A percentile compares a stretch with the other conserved stretches of the same genome.
Evolutionary conservation across 2,888 invertebrate genomes (phyloP).

Genomic region (Acleris laterana): DNA sequence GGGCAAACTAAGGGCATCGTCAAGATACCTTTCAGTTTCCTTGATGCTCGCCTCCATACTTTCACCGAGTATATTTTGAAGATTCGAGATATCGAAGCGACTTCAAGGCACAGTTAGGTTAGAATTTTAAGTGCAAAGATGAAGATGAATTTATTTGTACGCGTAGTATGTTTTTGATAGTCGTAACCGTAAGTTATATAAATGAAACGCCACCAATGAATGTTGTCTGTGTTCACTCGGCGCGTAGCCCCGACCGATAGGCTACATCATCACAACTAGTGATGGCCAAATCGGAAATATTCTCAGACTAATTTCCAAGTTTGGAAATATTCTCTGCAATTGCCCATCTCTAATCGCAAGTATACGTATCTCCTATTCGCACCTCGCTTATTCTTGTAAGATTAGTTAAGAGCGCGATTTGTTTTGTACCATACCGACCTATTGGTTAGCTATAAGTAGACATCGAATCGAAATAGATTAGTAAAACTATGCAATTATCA

Average conservation of each 20-base stretch:
- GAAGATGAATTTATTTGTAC: slow-evolving; percentile 43
- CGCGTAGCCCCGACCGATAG: slow-evolving; percentile 43
- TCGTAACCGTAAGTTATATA: slow-evolving; percentile 44
- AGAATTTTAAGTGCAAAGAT: slow-evolving; percentile 28
- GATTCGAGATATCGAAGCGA: slow-evolving; percentile 13
- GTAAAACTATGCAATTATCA: slow-evolving; percentile 41
- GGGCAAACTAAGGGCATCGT: slow-evolving; percentile 7
- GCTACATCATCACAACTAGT: slow-evolving; percentile 24
- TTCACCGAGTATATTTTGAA: slow-evolving; percentile 1
- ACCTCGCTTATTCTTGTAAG: slow-evolving; percentile 53
- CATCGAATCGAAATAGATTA: slow-evolving; percentile 54
- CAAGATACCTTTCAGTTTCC: slow-evolving; percentile 1
- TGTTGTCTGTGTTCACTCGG: slow-evolving; percentile 75
- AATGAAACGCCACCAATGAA: slow-evolving; percentile 71
- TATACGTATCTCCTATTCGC: slow-evolving; percentile 49
- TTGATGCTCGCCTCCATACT: slow-evolving; percentile 1
- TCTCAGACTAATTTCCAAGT: no score
- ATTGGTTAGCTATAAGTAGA: slow-evolving; percentile 61
- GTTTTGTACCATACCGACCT: slow-evolving; percentile 44
- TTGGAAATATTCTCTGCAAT: no score
- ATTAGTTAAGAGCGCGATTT: slow-evolving; percentile 39
- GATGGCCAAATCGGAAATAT: no score
- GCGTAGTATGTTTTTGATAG: slow-evolving; percentile 39
- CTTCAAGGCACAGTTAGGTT: slow-evolving; percentile 8
- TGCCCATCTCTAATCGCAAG: slow-evolving; percentile 30